phyloP scores from a whole-genome alignment of 2,113 vertebrate genomes.

The Datnioides undecimradiatus region DNA sequence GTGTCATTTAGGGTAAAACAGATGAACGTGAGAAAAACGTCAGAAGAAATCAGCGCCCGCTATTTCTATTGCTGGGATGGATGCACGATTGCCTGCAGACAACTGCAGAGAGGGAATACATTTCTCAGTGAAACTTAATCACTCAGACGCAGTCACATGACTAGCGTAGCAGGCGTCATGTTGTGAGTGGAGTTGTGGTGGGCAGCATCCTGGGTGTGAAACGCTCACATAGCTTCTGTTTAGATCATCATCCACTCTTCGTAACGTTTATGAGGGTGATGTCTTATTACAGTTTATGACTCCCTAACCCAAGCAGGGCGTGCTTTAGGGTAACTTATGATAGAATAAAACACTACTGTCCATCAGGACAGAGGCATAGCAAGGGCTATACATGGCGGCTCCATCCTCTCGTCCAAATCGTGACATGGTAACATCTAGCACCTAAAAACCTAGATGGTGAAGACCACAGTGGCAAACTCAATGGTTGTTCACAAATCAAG shows the following conservation, averaged over 20 bases:
- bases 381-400: too few species aligned
- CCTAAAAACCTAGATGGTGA: too few species aligned
- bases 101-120: slow-evolving; percentile 65
- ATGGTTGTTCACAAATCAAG: too few species aligned
- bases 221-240: slow-evolving; percentile 39
- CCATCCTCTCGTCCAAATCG: too few species aligned
- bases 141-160: slow-evolving; percentile 40
- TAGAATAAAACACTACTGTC: too few species aligned
- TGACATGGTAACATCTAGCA: too few species aligned
- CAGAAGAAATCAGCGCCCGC: slow-evolving; percentile 28
- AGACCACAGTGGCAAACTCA: too few species aligned
- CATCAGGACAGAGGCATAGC: too few species aligned
- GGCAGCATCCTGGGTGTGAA: slow-evolving; percentile 26
- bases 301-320: too few species aligned
- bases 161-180: slow-evolving; percentile 46
- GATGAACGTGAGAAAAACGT: slow-evolving; percentile 36
- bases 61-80: slow-evolving; percentile 43
- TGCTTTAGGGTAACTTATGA: too few species aligned
- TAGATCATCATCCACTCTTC: slow-evolving; percentile 37
- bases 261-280: slow-evolving; percentile 39
- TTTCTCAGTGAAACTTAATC: slow-evolving; percentile 76
- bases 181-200: slow-evolving; percentile 20
- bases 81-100: slow-evolving; percentile 45
- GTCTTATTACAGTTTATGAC: slow-evolving; percentile 46
- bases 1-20: too few species aligned